Conservation (phyloP, 2,888 invertebrate genomes). For the Scaptodrosophila latifasciaeformis region DNA sequence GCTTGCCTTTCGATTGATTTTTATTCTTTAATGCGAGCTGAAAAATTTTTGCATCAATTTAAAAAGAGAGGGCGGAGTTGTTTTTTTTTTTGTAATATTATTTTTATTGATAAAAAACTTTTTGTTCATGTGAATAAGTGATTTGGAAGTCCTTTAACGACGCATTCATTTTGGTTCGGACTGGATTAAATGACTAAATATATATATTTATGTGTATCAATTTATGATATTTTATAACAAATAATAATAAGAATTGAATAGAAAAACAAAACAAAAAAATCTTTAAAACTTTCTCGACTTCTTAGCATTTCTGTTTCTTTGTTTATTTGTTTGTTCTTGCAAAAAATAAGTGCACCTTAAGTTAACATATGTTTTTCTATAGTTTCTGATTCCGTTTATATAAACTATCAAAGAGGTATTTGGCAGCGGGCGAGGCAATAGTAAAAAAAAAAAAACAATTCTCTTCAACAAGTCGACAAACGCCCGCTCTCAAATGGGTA, state of each 20-base stretch:
- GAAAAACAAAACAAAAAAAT: conserved; percentile 57
- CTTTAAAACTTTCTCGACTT: conserved; percentile 10
- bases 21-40: no score
- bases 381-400: conserved; percentile 28
- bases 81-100: conserved; percentile 15
- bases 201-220: not conserved
- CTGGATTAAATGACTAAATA: no score
- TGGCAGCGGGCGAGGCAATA: conserved; percentile 6
- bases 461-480: not conserved
- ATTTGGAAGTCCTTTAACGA: conserved; percentile 25
- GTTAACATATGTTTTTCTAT: conserved; percentile 21
- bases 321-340: no score
- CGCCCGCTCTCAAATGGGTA: conserved; percentile 34
- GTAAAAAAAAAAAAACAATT: no score
- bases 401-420: conserved; percentile 53
- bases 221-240: conserved; percentile 1
- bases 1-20: no score
- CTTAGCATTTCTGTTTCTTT: no score
- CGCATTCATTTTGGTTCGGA: conserved; percentile 17
- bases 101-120: conserved; percentile 58
- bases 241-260: no score
- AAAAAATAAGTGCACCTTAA: conserved; percentile 39
- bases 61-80: no score
- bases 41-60: no score
- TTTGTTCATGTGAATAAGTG: conserved; percentile 58